Percentiles rank a stretch among this genome's conserved stretches.
Evolutionary conservation across 1,140 invertebrate species (phyloP).

Genomic region (Polyergus mexicanus): DNA sequence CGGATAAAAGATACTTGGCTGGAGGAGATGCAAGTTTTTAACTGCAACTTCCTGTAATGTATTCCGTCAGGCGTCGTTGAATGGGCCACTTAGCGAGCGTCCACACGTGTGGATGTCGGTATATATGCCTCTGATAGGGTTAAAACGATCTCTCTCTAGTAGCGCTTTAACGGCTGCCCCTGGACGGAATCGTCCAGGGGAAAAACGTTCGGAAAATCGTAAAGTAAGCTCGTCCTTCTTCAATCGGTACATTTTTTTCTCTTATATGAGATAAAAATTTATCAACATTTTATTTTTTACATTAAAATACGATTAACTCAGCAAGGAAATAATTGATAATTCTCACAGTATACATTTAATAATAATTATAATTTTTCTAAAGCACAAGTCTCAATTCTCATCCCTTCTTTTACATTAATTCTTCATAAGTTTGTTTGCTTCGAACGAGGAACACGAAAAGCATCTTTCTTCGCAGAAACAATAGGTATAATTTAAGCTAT

Average conservation of each 20-base stretch:
- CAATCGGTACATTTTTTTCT: neutral
- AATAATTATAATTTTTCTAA: neutral
- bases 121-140: constrained; percentile 28
- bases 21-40: constrained; percentile 73
- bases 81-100: constrained; percentile 80
- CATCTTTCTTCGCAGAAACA: neutral
- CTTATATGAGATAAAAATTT: neutral
- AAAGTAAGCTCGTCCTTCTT: constrained; percentile 22
- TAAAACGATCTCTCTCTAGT: constrained; percentile 58
- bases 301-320: neutral
- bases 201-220: neutral
- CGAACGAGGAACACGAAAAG: neutral
- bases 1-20: constrained; percentile 24
- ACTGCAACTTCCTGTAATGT: constrained; percentile 82
- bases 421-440: neutral
- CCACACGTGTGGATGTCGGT: constrained; percentile 43
- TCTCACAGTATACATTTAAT: neutral
- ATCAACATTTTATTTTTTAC: neutral
- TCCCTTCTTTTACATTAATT: neutral
- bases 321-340: neutral
- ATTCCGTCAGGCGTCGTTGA: constrained; percentile 79
- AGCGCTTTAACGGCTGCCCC: constrained; percentile 66
- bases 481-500: constrained; percentile 4
- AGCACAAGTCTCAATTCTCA: neutral
- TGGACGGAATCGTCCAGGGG: neutral